Evolutionary conservation across 1,140 invertebrate genomes (phyloP).

Genomic region (Achroia grisella): DNA sequence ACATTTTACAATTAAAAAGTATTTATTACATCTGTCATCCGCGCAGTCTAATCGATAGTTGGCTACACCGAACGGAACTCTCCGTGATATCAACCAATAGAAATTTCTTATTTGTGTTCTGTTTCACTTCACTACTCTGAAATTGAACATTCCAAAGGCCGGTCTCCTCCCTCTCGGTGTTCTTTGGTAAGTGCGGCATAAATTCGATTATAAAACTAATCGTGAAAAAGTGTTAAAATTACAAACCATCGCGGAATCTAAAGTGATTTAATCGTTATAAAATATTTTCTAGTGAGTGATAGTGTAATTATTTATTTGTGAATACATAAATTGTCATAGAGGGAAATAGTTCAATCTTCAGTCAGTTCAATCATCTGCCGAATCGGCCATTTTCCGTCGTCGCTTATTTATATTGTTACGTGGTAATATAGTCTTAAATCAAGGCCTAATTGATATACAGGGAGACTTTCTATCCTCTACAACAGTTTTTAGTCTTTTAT

Average conservation of each 20-base stretch:
- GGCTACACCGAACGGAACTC: constrained; percentile 53
- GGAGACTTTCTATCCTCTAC: no score
- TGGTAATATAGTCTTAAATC: constrained; percentile 17
- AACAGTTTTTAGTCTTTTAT: no score
- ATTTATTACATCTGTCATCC: constrained; percentile 33
- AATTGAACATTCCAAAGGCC: constrained; percentile 79
- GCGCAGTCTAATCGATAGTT: constrained; percentile 56
- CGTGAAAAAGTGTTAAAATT: constrained; percentile 66
- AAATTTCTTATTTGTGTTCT: constrained; percentile 49
- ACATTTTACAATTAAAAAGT: constrained; percentile 20
- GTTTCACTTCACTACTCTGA: constrained; percentile 71
- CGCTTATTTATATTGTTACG: constrained; percentile 18
- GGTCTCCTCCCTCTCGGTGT: constrained; percentile 76
- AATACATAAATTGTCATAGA: constrained; percentile 46
- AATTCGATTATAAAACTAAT: constrained; percentile 58
- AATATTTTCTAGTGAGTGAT: constrained; percentile 43
- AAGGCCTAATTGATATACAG: no score
- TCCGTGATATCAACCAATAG: constrained; percentile 55
- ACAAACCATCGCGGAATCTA: constrained; percentile 37
- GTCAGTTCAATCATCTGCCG: constrained; percentile 21
- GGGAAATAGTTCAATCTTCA: constrained; percentile 19
- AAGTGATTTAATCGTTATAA: constrained; percentile 42
- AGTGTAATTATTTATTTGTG: constrained; percentile 67
- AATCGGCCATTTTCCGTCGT: constrained; percentile 62
- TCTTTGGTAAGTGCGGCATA: constrained; percentile 77